Evolutionary conservation across 2,888 invertebrate species (phyloP), one percentile per base, ranked within the genome.

Genomic region (Thereva unica): DNA sequence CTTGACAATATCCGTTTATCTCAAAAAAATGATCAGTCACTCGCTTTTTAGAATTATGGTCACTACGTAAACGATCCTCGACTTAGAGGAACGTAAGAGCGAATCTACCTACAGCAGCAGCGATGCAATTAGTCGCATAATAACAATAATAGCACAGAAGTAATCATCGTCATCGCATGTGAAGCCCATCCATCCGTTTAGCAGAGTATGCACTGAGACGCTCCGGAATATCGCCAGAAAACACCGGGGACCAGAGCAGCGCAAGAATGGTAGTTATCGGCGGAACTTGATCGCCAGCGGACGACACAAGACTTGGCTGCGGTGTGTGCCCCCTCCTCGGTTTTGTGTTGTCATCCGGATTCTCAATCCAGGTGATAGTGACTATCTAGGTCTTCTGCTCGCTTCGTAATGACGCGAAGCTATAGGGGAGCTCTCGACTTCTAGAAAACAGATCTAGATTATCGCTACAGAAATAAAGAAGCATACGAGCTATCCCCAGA

Each of bases 61-160:
- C 23, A 23, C 23, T 23, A 23, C 23, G 23, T 23, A 23, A 23
- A 23, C 23, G 23, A 23, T 23, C 23, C 2, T 23, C 23, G 23
- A 23, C 23, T 23, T 23, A 23, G 2, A 23, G 23, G 23, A 23
- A 1, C 1, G 23, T 23, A 23, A 23, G 61, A 40, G 40, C 50
- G 45, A 44, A 50, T 50, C 61, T 23, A 23, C 41, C 49, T 61
- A 12, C 40, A 61, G 41, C 23, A 50, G 50, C 61, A 61, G 50
- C 50, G 50, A 61, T 50, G 50, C 50, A 61, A 61, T 61, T 61
- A 61, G 50, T 40, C 61, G 61, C 41, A 49, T 61, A 61, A 61
- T 61, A 61, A 61, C 61, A 61, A 61, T 61, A 61, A 61, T 61
- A 61, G 50, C 61, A 50, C 50, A 61, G 12, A 50, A 49, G 61